A percentile compares a stretch with the other conserved stretches of the same genome.
phyloP scores from a whole-genome alignment of 2,113 vertebrate genomes.

The Lutjanus erythropterus region DNA sequence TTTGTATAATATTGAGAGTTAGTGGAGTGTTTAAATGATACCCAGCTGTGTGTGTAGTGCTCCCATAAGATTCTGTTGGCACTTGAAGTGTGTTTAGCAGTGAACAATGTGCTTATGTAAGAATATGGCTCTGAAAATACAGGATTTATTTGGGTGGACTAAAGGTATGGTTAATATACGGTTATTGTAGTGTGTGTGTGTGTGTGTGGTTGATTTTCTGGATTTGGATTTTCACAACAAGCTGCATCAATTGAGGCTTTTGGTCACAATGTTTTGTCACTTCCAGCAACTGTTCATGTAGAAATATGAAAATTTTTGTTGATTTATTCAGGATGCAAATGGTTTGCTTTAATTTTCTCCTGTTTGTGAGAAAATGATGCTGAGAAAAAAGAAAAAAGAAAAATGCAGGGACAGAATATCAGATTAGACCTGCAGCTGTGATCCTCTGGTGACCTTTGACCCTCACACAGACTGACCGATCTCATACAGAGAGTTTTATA shows the following conservation, averaged over 20 bases:
- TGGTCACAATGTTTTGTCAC: background rate
- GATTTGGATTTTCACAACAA: background rate
- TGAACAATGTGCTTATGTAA: no score
- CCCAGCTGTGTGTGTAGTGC: background rate
- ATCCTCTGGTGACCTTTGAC: conserved; percentile 14
- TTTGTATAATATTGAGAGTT: background rate
- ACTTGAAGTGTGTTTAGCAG: background rate
- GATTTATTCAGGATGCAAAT: conserved; percentile 4
- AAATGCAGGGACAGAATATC: background rate
- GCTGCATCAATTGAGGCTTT: background rate
- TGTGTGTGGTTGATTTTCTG: background rate
- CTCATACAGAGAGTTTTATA: no score
- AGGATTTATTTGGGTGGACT: background rate
- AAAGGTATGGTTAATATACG: background rate
- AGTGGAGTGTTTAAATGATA: background rate
- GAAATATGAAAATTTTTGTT: background rate
- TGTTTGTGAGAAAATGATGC: background rate
- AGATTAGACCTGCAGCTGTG: background rate
- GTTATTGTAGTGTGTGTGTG: background rate
- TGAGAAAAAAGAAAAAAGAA: background rate
- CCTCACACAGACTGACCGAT: background rate
- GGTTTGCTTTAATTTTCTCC: background rate
- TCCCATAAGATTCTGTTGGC: background rate
- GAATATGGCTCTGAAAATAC: background rate
- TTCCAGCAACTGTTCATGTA: background rate